Conservation (phyloP, 2,888 invertebrate genomes). For the Diloba caeruleocephala region DNA sequence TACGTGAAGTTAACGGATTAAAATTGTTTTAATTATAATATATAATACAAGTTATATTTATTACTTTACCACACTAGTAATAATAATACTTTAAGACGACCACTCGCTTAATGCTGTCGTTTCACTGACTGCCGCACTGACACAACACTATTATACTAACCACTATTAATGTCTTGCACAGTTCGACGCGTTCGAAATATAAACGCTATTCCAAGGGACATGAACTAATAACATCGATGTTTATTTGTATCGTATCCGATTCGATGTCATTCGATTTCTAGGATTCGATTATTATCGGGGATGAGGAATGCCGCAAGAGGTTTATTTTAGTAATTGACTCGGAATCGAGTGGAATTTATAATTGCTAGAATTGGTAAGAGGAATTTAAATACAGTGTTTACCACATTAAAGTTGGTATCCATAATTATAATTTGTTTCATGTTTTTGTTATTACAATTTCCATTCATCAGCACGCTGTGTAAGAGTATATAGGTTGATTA, state of each 20-base stretch:
- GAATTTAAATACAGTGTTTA: not conserved
- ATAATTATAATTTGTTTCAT: not conserved
- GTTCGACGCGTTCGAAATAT: constrained; percentile 40
- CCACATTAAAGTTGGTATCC: not conserved
- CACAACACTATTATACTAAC: constrained; percentile 22
- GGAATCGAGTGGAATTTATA: constrained; percentile 12
- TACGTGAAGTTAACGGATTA: too few species aligned
- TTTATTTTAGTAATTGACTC: constrained; percentile 39
- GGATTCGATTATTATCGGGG: constrained; percentile 32
- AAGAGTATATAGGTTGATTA: not conserved
- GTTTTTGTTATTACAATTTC: constrained; percentile 1
- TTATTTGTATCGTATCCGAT: constrained; percentile 37
- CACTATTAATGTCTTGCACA: constrained; percentile 35
- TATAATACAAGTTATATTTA: too few species aligned
- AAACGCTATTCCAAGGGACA: constrained; percentile 36
- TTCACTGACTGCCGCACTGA: not conserved
- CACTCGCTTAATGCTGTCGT: constrained; percentile 6
- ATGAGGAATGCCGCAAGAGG: constrained; percentile 14
- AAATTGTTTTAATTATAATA: too few species aligned
- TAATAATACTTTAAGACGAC: not conserved
- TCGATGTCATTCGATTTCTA: constrained; percentile 23
- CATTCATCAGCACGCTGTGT: not conserved
- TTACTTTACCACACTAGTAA: not conserved
- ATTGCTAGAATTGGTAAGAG: constrained; percentile 16
- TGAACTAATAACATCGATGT: constrained; percentile 30